Base-by-base conservation (phyloP, 2,888 invertebrate genomes). In the Spilosoma lubricipeda region DNA sequence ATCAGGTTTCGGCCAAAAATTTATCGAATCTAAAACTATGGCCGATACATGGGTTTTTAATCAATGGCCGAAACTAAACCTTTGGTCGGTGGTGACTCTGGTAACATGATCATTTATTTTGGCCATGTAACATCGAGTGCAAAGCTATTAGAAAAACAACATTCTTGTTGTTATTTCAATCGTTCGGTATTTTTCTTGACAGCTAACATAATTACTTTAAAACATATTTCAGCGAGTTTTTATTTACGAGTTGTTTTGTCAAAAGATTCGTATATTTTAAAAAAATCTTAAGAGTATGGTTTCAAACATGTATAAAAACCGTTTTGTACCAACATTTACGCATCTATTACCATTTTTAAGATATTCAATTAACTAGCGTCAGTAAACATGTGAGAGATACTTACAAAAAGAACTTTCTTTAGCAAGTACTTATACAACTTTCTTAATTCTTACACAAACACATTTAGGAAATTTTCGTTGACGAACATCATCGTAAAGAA, bases 391-490 rank as follows among this genome's bases (percentile, higher is more conserved):
- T 79, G 80, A 80, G 77, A 77, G 67, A 42, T 39, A 18, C 18
- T 48, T 74, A 75, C 72, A 75, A 77, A 77, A 76, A 79, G 70
- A 67, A 76, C 78, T 80, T 77, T 82, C 74, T 79, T 79, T 77
- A 64, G 76, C 77, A 66, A 76, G 76, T 77, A 67, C 74, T 65
- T 71, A 80, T 20, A 45, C 0, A 84, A 86, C 90, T 90, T 90
- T 90, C 90, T 81, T 85, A 86, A 86, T 88, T 89, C 88, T 85
- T 89, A 89, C 86, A 85, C 79, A 80, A 27, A 63, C 85, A 85
- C 79, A 73, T 81, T 79, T 77, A 79, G 81, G 85, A 52, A 52
- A 48, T 48, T 52, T 77, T 77, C 80, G 77, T 74, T 76, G 79
- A 82, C 80, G 72, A 81, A 85, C 86, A 83, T 84, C 82, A 84